Evolutionary conservation across 2,888 invertebrate species (phyloP), one percentile per base, ranked within the genome.

Genomic region (Strigamia crassipes): DNA sequence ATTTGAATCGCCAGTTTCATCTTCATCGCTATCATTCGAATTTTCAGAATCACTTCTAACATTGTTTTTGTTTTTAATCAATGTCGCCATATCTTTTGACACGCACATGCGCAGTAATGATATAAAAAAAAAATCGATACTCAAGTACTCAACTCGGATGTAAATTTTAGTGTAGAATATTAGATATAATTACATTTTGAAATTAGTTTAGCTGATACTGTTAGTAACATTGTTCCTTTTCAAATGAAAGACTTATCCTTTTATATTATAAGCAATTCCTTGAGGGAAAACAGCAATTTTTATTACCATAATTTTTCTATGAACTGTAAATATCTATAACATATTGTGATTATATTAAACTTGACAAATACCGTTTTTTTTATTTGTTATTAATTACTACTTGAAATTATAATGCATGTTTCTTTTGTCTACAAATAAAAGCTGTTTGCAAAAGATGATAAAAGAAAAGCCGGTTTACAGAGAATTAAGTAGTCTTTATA

Each of bases 261-360:
- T 73, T 73, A 38, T 73, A 31, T 73, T 73, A 12, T 73, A 42
- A 81, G 34, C 81, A 66, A 81, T 66, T 27, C 31, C 23, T 80
- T 51, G 61, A 38, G 21, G 66, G 66, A 46, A 81, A 81, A 81
- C 81, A 81, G 81, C 81, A 81, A 81, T 42, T 81, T 80, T 81
- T 81, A 81, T 81, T 81, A 81, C 18, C 81, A 56, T 61, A 61
- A 81, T 61, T 81, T 81, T 66, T 31, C 34, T 27, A 31, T 81
- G 81, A 81, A 81, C 81, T 81, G 81, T 81, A 81, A 81, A 61
- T 81, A 38, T 6, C 38, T 38, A 81, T 81, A 81, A 81, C 81
- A 81, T 61, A 81, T 8, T 81, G 12, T 81, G 61, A 66, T 61
- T 81, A 81, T 81, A 51, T 80, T 80, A 66, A 81, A 81, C 18